Evolutionary conservation across 2,113 vertebrate genomes (phyloP).

Genomic region (Limanda limanda): DNA sequence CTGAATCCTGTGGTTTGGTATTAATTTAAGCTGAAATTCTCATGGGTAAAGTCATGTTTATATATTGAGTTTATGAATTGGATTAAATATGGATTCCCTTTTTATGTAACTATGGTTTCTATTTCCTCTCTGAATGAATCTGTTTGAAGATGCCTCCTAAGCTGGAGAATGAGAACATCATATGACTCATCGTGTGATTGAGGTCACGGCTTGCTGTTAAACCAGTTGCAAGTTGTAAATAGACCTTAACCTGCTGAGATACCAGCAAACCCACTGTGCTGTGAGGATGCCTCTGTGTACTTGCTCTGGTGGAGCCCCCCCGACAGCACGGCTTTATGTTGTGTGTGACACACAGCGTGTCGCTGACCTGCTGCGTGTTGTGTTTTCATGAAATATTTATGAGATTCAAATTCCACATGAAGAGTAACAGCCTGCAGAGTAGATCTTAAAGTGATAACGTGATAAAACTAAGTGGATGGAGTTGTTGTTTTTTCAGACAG

Average conservation of each 20-base stretch:
- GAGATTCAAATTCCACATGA: not conserved
- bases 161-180: constrained; percentile 1
- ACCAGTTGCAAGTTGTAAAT: constrained; percentile 7
- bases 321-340: not conserved
- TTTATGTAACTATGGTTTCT: too few species aligned
- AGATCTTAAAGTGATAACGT: constrained; percentile 1
- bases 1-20: not conserved
- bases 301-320: not conserved
- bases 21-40: not conserved
- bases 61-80: not conserved
- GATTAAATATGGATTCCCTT: constrained; percentile 1
- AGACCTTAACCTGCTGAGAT: constrained; percentile 18
- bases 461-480: not conserved
- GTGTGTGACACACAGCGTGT: not conserved
- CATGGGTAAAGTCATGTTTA: not conserved
- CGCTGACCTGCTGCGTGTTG: constrained; percentile 11
- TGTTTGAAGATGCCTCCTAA: not conserved
- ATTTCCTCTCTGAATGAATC: not conserved
- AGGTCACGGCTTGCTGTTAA: constrained; percentile 9
- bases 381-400: constrained; percentile 1
- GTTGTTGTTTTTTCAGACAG: not conserved
- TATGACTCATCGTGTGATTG: constrained; percentile 5
- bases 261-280: constrained; percentile 5
- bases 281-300: not conserved
- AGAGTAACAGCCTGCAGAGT: not conserved